Conservation (phyloP, 2,113 vertebrate genomes). For the Embiotoca jacksoni region DNA sequence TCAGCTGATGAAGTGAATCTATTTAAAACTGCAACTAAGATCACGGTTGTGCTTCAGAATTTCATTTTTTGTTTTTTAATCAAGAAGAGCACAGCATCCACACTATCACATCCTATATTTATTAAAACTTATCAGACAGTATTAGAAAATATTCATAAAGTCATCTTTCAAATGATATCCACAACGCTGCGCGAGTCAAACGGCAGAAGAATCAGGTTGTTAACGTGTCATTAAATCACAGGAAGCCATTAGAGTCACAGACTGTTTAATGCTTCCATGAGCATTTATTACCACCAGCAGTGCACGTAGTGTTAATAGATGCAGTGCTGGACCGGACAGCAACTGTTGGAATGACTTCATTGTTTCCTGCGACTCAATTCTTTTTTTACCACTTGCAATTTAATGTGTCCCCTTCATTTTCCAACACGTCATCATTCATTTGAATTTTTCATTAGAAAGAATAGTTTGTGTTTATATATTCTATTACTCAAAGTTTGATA, state of each 20-base stretch:
- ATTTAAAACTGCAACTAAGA: not conserved
- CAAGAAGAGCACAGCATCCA: not conserved
- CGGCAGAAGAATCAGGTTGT: conserved; percentile 32
- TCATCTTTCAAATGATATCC: not conserved
- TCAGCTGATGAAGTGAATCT: not conserved
- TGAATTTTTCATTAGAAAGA: too few relatives aligned
- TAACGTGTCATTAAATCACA: conserved; percentile 42
- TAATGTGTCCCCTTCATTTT: not conserved
- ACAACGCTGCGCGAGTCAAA: conserved; percentile 14
- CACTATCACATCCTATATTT: not conserved
- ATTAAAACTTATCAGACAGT: too few relatives aligned
- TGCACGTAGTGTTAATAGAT: conserved; percentile 18
- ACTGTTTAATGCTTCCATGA: conserved; percentile 34
- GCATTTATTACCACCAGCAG: conserved; percentile 40
- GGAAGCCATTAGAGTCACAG: conserved; percentile 30
- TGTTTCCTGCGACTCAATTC: conserved; percentile 12
- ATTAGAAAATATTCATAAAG: not conserved
- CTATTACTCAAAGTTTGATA: too few relatives aligned
- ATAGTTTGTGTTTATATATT: too few relatives aligned
- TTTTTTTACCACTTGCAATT: conserved; percentile 7
- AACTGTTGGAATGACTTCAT: conserved; percentile 13
- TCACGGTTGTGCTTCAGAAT: not conserved
- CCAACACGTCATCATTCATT: not conserved
- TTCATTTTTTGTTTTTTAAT: not conserved
- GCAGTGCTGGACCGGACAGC: conserved; percentile 2